Evolutionary conservation across 1,140 invertebrate species (phyloP).

Genomic region (Cataglyphis hispanica): DNA sequence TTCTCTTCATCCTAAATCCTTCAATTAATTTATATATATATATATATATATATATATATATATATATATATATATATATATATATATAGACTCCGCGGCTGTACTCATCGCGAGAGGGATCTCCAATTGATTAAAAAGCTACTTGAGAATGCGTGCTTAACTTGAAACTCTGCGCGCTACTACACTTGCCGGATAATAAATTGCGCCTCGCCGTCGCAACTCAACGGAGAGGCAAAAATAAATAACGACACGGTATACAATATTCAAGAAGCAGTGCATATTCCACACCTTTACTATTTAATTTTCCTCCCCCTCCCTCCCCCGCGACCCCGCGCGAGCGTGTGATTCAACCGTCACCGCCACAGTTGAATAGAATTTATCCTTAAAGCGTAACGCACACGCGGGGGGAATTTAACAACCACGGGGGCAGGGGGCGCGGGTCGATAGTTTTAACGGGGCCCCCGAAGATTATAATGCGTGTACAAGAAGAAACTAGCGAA

Average conservation of each 20-base stretch:
- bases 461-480: slow-evolving; percentile 62
- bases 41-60: too few relatives aligned
- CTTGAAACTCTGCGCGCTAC: background rate
- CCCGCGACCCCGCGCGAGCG: background rate
- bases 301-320: too few relatives aligned
- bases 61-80: too few relatives aligned
- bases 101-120: background rate
- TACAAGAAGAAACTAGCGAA: slow-evolving; percentile 57
- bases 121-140: slow-evolving; percentile 5
- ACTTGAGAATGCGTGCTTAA: background rate
- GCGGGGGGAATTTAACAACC: background rate
- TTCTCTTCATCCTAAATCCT: background rate
- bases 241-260: slow-evolving; percentile 45
- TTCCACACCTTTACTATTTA: background rate
- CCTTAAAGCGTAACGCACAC: slow-evolving; percentile 28
- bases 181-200: slow-evolving; percentile 15
- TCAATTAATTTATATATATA: slow-evolving; percentile 32
- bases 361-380: slow-evolving; percentile 46
- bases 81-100: background rate
- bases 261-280: slow-evolving; percentile 22
- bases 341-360: slow-evolving; percentile 57
- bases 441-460: slow-evolving; percentile 18
- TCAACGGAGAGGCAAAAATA: slow-evolving; percentile 20
- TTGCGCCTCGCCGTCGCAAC: background rate
- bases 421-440: background rate